Percentiles rank a stretch among this genome's conserved stretches.
Conservation (phyloP, 1,140 invertebrate genomes). For the Daktulosphaira vitifoliae region DNA sequence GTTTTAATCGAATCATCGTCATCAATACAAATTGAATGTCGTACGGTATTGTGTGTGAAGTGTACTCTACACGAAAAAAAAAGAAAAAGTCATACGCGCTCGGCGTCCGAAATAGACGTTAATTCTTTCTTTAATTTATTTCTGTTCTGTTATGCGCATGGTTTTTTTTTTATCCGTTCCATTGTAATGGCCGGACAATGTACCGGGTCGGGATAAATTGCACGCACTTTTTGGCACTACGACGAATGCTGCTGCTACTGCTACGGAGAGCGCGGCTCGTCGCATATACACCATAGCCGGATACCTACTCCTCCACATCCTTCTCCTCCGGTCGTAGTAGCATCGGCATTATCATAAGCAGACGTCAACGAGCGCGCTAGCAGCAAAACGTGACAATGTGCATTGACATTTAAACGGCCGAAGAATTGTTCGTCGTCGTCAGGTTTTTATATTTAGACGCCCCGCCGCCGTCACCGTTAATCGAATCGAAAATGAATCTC, state of each 20-base stretch:
- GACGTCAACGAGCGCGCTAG: no score
- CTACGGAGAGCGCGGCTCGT: constrained; percentile 17
- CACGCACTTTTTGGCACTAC: constrained; percentile 25
- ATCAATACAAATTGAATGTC: no score
- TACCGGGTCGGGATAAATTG: constrained; percentile 26
- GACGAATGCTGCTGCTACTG: constrained; percentile 11
- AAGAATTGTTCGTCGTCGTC: constrained; percentile 24
- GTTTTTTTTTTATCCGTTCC: no score
- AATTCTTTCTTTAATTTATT: no score
- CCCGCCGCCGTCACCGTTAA: constrained; percentile 1
- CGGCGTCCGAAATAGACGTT: no score
- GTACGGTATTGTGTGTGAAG: no score
- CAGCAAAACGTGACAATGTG: constrained; percentile 20
- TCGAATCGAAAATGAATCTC: constrained; percentile 19
- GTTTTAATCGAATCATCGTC: no score
- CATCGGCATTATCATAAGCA: constrained; percentile 28
- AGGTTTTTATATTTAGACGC: constrained; percentile 21
- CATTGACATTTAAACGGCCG: constrained; percentile 31
- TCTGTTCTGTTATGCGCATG: no score
- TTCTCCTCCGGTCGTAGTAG: neutral
- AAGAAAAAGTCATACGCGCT: no score
- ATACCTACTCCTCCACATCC: neutral
- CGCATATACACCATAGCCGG: constrained; percentile 13
- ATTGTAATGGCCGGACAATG: no score
- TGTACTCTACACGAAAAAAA: no score